These are phyloP conservation scores for Acanthiza pusilla DNA, from an alignment of 2,797 vertebrate species.

Conservation along the genomic window DNA sequence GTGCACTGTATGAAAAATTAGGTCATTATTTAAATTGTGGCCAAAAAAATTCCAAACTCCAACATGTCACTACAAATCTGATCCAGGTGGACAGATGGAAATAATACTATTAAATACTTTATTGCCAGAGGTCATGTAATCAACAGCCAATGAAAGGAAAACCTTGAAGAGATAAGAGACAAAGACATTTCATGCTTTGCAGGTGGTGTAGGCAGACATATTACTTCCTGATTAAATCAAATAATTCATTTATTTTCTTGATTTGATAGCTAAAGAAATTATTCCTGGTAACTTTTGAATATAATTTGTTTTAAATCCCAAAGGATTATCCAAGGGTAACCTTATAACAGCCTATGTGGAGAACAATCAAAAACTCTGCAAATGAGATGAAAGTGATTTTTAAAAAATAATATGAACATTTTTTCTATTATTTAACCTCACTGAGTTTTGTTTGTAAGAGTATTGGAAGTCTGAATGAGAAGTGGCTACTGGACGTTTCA, in stretches of 20 bases:
- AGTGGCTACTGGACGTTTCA: background rate
- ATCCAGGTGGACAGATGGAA: slow-evolving; percentile 47
- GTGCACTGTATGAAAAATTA: background rate
- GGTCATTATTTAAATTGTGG: slow-evolving; percentile 3
- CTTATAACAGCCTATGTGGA: background rate
- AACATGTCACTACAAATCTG: slow-evolving; percentile 3
- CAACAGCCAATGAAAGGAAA: background rate
- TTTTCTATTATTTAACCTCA: background rate
- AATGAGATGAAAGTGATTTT: background rate
- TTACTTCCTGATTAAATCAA: background rate
- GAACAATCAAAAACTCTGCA: background rate
- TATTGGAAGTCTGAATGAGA: background rate
- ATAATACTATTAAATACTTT: slow-evolving; percentile 13
- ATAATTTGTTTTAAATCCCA: background rate
- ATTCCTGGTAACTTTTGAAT: background rate
- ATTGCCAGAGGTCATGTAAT: slow-evolving; percentile 28
- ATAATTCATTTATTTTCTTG: background rate
- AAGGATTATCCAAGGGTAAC: background rate
- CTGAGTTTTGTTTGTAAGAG: background rate
- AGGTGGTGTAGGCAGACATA: background rate
- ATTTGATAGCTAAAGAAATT: background rate
- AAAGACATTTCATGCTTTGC: background rate
- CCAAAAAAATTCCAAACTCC: background rate
- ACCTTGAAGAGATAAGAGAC: background rate
- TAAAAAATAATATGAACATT: background rate